These are phyloP conservation scores for Netelia fuscicornis DNA, from an alignment of 2,888 invertebrate genomes.

Conservation along the genomic window DNA sequence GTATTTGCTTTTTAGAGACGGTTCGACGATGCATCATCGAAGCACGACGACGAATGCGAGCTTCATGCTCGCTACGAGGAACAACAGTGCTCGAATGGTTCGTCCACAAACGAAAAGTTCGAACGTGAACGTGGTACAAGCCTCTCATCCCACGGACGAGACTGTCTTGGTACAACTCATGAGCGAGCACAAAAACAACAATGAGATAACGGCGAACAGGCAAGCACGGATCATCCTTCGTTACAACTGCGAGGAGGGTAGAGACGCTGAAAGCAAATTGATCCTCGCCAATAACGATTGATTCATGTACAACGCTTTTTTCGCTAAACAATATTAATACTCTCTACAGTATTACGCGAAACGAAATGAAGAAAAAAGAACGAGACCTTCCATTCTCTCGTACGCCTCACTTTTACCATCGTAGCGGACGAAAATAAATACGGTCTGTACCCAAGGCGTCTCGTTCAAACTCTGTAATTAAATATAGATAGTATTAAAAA, in stretches of 20 bases:
- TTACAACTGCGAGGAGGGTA: constrained; percentile 52
- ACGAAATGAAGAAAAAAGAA: not conserved
- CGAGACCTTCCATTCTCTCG: too few relatives aligned
- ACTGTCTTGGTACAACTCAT: constrained; percentile 60
- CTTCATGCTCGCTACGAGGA: constrained; percentile 58
- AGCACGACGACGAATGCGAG: constrained; percentile 75
- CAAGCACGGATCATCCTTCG: constrained; percentile 61
- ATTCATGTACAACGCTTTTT: not conserved
- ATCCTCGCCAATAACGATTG: constrained; percentile 52
- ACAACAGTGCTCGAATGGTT: constrained; percentile 60
- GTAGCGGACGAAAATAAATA: too few relatives aligned
- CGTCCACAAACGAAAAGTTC: constrained; percentile 58
- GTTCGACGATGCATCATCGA: constrained; percentile 76
- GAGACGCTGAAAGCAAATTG: constrained; percentile 54
- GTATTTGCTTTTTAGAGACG: constrained; percentile 71
- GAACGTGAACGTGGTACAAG: constrained; percentile 46
- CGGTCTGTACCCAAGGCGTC: too few relatives aligned
- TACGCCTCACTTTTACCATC: too few relatives aligned
- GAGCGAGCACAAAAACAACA: constrained; percentile 61
- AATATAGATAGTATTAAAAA: too few relatives aligned
- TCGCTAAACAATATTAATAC: not conserved
- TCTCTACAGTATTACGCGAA: constrained; percentile 42
- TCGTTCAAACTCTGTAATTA: too few relatives aligned
- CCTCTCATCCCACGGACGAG: constrained; percentile 51
- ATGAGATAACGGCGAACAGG: constrained; percentile 42